phyloP scores from a whole-genome alignment of 2,888 invertebrate species.

The Meandrusa payeni region DNA sequence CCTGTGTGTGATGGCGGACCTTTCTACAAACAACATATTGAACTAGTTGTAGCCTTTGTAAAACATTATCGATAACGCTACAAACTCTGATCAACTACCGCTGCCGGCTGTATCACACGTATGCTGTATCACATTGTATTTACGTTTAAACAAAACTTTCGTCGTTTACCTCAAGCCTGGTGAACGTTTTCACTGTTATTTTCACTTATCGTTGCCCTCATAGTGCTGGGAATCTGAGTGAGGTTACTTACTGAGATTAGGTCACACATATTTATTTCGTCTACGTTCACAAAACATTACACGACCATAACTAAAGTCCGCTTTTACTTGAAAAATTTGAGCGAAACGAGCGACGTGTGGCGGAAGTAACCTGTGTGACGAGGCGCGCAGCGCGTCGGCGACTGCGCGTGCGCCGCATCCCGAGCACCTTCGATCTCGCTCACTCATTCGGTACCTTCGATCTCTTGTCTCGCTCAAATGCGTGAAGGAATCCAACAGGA shows the following conservation, averaged over 20 bases:
- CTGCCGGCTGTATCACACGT: no score
- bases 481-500: constrained; percentile 18
- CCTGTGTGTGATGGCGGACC: no score
- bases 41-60: no score
- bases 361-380: constrained; percentile 7
- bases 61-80: no score
- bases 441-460: background rate
- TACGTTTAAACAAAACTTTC: constrained; percentile 7
- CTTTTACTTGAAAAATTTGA: constrained; percentile 11
- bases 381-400: constrained; percentile 8
- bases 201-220: background rate
- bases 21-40: no score
- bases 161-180: background rate
- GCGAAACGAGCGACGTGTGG: constrained; percentile 3
- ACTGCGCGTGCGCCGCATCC: constrained; percentile 21
- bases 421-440: background rate
- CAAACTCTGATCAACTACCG: no score
- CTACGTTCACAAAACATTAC: background rate
- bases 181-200: constrained; percentile 1
- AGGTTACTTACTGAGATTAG: no score
- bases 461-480: background rate
- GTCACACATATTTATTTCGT: no score
- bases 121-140: no score
- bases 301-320: background rate
- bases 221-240: no score